Percentiles rank a stretch among this genome's conserved stretches.
Conservation (phyloP, 2,888 invertebrate species). For the Scaptomyza caliginosa region DNA sequence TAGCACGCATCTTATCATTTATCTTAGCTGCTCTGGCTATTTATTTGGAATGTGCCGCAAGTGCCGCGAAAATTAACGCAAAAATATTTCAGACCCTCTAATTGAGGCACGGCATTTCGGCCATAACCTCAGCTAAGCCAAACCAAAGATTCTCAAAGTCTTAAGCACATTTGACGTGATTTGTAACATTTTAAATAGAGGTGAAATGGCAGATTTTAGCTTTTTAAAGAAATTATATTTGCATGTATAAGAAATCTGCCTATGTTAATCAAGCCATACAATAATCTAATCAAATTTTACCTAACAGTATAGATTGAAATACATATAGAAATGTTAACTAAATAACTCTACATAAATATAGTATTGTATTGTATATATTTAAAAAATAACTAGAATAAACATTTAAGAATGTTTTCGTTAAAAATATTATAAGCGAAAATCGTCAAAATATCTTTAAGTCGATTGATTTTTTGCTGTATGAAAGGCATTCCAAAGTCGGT, state of each 20-base stretch:
- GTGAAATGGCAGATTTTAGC: too few species aligned
- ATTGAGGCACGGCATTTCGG: slow-evolving; percentile 56
- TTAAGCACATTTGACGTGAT: not conserved
- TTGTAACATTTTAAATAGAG: too few species aligned
- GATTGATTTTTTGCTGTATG: not conserved
- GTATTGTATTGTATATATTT: too few species aligned
- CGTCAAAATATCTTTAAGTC: too few species aligned
- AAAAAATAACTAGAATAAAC: too few species aligned
- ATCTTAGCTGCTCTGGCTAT: slow-evolving; percentile 64
- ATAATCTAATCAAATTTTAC: too few species aligned
- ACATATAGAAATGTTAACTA: too few species aligned
- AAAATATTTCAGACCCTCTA: slow-evolving; percentile 58
- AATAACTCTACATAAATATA: too few species aligned
- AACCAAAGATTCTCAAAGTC: slow-evolving; percentile 8
- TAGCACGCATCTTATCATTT: slow-evolving; percentile 65
- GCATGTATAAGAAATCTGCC: too few species aligned
- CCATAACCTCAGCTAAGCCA: slow-evolving; percentile 20
- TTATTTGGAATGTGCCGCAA: slow-evolving; percentile 75
- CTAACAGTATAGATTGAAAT: too few species aligned
- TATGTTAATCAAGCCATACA: too few species aligned
- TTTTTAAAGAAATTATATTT: too few species aligned
- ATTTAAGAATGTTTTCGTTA: not conserved
- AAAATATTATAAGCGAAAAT: not conserved
- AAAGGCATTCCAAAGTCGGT: slow-evolving; percentile 29
- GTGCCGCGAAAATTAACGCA: slow-evolving; percentile 76